Evolutionary conservation across 1,140 invertebrate species (phyloP).

Genomic region (Drosophila sp.): DNA sequence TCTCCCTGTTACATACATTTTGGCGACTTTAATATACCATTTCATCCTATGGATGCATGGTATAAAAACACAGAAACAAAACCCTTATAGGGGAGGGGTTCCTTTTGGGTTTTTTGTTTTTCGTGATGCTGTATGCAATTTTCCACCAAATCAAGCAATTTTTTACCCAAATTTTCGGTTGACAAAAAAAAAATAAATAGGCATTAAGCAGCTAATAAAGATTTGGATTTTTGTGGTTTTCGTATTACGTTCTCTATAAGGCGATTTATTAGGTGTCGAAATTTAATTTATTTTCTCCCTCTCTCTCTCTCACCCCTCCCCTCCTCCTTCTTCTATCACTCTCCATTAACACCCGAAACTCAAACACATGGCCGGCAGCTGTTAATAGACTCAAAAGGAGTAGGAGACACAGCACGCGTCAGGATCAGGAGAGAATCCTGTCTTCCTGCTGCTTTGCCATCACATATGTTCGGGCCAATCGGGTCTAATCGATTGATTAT

Average conservation of each 20-base stretch:
- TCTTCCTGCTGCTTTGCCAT: slow-evolving; percentile 29
- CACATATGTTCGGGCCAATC: slow-evolving; percentile 40
- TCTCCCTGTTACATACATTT: too few relatives aligned
- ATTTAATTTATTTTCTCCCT: slow-evolving; percentile 31
- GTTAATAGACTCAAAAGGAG: slow-evolving; percentile 31
- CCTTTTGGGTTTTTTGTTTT: slow-evolving; percentile 23
- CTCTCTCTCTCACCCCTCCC: background rate
- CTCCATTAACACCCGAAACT: background rate
- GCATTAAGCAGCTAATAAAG: slow-evolving; percentile 62
- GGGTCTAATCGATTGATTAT: slow-evolving; percentile 48
- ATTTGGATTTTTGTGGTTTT: slow-evolving; percentile 54
- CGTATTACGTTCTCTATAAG: slow-evolving; percentile 51
- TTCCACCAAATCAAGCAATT: slow-evolving; percentile 77
- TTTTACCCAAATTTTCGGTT: slow-evolving; percentile 66
- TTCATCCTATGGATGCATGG: too few relatives aligned
- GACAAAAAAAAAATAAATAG: slow-evolving; percentile 28
- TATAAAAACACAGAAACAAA: too few relatives aligned
- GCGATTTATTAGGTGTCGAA: slow-evolving; percentile 54
- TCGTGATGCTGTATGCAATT: slow-evolving; percentile 44
- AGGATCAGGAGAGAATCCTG: slow-evolving; percentile 21
- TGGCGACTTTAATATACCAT: too few relatives aligned
- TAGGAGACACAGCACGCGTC: slow-evolving; percentile 61
- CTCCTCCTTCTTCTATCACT: background rate
- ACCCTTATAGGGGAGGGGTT: slow-evolving; percentile 38
- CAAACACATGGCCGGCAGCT: slow-evolving; percentile 60